Base-by-base conservation (phyloP, 2,113 vertebrate genomes). In the Motacilla alba region DNA sequence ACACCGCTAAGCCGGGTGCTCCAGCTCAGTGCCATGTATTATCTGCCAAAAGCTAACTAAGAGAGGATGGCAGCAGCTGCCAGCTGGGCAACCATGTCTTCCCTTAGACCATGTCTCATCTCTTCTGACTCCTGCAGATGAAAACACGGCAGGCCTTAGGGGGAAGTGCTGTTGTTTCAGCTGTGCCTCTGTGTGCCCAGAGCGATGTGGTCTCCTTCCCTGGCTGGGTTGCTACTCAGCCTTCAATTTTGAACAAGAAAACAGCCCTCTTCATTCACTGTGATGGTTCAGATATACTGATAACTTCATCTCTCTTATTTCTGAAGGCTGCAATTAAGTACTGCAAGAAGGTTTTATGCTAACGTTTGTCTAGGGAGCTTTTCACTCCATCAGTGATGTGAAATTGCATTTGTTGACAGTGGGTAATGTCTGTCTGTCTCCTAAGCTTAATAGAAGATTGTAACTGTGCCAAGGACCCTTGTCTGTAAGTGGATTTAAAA, bases 391-490 rank as follows among this genome's bases (percentile, higher is more conserved):
- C 89, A 79, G 62, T 37, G 81, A 87, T 83, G 89, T 66, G 94
- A 95, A 90, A 93, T 87, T 84, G 91, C 26, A 0, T 91, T 94
- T 95, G 89, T 91, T 97, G 91, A 91, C 91, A 79, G 73, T 93
- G 90, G 89, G 44, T 95, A 95, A 93, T 87, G 80, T 91, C 91
- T 93, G 82, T 90, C 78, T 96, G 91, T 96, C 94, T 96, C 89
- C 63, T 79, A 69, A 93, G 87, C 81, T 93, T 87, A 89, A 81
- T 35, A 83, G 93, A 81, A 67, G 86, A 89, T 68, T 73, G 91
- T 93, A 89, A 87, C 53, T 73, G 49, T 94, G 95, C 93, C 91
- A 94, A 95, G 58, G 87, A 76, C 83, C 78, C 84, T 89, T 84
- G 87, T 94, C 74, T 85, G 70, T 93, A 80, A 95, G 78, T 94